phyloP scores from a whole-genome alignment of 2,888 invertebrate species.

The Athripsodes cinereus region DNA sequence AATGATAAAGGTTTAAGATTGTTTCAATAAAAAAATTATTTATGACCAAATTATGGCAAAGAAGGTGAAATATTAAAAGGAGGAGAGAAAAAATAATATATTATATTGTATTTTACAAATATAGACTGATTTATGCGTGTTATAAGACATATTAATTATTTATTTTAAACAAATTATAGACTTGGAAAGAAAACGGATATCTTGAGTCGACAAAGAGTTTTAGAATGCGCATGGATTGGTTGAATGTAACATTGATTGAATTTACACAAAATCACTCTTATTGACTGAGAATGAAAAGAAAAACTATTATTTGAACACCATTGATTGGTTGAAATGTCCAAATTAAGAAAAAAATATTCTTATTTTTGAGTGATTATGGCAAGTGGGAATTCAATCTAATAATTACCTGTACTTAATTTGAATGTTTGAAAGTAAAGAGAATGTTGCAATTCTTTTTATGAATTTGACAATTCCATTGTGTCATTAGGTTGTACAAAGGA shows the following conservation, averaged over 20 bases:
- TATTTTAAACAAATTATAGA: not conserved
- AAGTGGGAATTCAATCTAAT: too few species aligned
- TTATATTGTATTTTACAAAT: not conserved
- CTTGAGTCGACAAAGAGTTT: not conserved
- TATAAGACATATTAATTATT: not conserved
- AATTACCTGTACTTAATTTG: too few species aligned
- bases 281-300: not conserved
- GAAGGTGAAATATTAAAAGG: not conserved
- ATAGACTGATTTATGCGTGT: slow-evolving; percentile 2
- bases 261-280: not conserved
- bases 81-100: not conserved
- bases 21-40: not conserved
- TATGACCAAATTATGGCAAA: not conserved
- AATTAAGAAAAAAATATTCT: too few species aligned
- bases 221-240: not conserved
- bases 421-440: too few species aligned
- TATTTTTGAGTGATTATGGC: too few species aligned
- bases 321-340: too few species aligned
- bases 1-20: not conserved
- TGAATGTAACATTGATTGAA: not conserved
- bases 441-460: too few species aligned
- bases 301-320: too few species aligned
- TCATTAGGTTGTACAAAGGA: too few species aligned
- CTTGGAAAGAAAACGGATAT: not conserved
- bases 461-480: too few species aligned